Conservation (phyloP, 2,113 vertebrate species). For the Clinocottus analis region DNA sequence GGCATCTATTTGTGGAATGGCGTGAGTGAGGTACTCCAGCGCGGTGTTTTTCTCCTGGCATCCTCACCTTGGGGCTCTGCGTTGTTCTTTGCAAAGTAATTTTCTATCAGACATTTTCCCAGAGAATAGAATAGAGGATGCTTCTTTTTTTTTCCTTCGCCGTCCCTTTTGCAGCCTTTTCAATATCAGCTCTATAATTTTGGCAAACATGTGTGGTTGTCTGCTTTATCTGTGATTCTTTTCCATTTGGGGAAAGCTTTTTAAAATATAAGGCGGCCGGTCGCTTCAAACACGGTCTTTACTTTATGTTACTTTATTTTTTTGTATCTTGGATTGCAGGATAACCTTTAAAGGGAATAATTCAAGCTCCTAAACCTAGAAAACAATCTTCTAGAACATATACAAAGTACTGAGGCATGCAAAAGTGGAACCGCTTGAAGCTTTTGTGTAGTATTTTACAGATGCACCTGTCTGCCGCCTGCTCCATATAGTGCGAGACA, state of each 20-base stretch:
- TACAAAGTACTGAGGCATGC: neutral
- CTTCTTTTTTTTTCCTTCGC: neutral
- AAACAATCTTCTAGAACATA: neutral
- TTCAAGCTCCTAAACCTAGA: neutral
- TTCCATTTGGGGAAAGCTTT: neutral
- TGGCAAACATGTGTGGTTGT: neutral
- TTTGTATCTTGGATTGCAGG: neutral
- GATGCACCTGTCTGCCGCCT: neutral
- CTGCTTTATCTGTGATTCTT: slow-evolving; percentile 7
- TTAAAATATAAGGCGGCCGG: neutral
- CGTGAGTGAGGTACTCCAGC: neutral
- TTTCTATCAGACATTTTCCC: slow-evolving; percentile 40
- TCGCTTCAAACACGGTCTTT: neutral
- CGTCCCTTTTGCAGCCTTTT: slow-evolving; percentile 4
- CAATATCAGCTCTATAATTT: slow-evolving; percentile 24
- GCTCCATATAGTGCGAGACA: neutral
- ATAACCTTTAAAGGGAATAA: neutral
- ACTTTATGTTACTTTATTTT: neutral
- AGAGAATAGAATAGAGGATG: neutral
- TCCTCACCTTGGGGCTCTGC: slow-evolving; percentile 15
- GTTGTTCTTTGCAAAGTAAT: neutral
- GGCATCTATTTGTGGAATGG: slow-evolving; percentile 42
- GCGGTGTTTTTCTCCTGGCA: neutral
- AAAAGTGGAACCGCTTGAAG: neutral
- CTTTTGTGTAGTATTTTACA: neutral